A percentile compares a stretch with the other conserved stretches of the same genome.
Conservation (phyloP, 2,888 invertebrate genomes). For the Cerceris rybyensis region DNA sequence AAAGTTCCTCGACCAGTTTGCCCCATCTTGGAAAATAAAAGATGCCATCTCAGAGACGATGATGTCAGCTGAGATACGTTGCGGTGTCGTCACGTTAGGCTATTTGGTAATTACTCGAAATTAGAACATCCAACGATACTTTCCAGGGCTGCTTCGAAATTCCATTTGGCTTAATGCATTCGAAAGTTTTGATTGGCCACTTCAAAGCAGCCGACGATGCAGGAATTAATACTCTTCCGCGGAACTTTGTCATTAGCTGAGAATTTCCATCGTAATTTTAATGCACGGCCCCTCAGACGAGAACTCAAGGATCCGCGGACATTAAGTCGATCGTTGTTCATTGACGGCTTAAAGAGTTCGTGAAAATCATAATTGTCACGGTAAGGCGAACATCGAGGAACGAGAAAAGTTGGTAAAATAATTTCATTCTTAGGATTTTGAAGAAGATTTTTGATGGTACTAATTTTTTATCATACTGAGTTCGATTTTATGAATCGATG, state of each 20-base stretch:
- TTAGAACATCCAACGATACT: slow-evolving; percentile 6
- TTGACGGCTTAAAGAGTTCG: too few species aligned
- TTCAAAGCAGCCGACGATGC: slow-evolving; percentile 27
- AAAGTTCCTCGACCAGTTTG: slow-evolving; percentile 49
- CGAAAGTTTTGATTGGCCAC: slow-evolving; percentile 57
- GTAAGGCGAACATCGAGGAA: too few species aligned
- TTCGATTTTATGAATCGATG: too few species aligned
- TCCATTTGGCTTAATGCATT: slow-evolving; percentile 59
- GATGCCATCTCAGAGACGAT: slow-evolving; percentile 6
- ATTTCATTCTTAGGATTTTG: too few species aligned
- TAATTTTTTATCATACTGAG: too few species aligned
- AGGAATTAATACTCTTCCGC: slow-evolving; percentile 41
- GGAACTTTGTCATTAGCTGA: slow-evolving; percentile 38
- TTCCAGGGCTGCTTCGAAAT: slow-evolving; percentile 47
- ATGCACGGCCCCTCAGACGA: background rate
- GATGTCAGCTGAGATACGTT: background rate
- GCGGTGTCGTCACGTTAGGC: background rate
- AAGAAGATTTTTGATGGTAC: too few species aligned
- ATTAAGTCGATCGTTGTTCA: background rate
- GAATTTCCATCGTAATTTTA: slow-evolving; percentile 33
- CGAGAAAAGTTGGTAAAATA: too few species aligned
- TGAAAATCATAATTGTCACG: too few species aligned
- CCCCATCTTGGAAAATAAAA: slow-evolving; percentile 30
- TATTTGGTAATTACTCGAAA: slow-evolving; percentile 16
- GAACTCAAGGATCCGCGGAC: background rate